Percentiles rank a stretch among this genome's conserved stretches.
These are phyloP conservation scores for Chlorodrepanis virens DNA, from an alignment of 2,113 vertebrate genomes.

Conservation along the genomic window DNA sequence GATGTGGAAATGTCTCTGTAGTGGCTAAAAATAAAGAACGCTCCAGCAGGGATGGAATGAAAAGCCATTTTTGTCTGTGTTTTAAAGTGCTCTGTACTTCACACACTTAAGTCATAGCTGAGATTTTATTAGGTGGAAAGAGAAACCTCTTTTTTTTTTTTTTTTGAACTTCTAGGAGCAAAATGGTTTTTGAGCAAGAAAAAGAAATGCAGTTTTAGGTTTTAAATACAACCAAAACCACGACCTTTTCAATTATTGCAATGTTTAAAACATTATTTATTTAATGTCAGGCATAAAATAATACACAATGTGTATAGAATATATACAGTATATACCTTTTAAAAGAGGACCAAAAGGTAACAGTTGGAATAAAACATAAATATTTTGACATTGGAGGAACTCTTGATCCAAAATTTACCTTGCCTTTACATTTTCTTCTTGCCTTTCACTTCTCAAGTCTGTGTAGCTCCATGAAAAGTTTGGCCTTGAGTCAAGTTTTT, in stretches of 20 bases:
- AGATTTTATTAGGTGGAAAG: neutral
- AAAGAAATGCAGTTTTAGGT: neutral
- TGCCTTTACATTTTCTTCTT: neutral
- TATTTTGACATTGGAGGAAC: neutral
- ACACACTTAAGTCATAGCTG: neutral
- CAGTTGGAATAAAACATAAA: neutral
- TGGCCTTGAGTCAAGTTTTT: neutral
- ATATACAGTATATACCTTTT: neutral
- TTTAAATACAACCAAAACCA: neutral
- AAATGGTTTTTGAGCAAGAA: neutral
- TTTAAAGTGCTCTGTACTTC: neutral
- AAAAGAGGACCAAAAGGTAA: neutral
- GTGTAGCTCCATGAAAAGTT: neutral
- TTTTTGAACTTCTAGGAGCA: neutral
- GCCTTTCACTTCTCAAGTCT: neutral
- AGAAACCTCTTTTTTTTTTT: neutral
- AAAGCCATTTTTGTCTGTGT: neutral
- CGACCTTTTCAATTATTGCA: neutral
- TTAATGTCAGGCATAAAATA: neutral
- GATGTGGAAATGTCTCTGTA: neutral
- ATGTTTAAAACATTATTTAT: neutral
- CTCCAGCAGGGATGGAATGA: neutral
- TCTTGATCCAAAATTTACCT: neutral
- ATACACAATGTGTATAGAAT: neutral
- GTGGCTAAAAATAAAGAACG: constrained; percentile 29